Percentiles rank a stretch among this genome's conserved stretches.
These are phyloP conservation scores for Atrichornis clamosus DNA, from an alignment of 2,113 vertebrate species.

Conservation along the genomic window DNA sequence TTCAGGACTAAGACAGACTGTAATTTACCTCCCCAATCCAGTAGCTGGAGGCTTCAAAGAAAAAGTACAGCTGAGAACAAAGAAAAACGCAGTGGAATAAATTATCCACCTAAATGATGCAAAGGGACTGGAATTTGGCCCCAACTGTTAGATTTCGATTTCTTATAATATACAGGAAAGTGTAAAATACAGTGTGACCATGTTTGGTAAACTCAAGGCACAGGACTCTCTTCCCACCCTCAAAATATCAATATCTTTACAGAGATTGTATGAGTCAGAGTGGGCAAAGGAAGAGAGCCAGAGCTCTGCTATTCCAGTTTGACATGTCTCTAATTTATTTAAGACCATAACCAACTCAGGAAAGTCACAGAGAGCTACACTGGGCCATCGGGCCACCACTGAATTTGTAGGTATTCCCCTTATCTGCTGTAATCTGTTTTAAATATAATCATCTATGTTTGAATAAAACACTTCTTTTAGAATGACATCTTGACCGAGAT, in stretches of 20 bases:
- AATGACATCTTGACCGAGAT: not conserved
- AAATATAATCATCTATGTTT: not conserved
- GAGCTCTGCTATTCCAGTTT: not conserved
- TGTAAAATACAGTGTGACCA: conserved; percentile 44
- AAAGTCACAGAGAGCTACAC: not conserved
- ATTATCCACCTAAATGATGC: conserved; percentile 55
- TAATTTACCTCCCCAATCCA: conserved; percentile 39
- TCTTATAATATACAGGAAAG: not conserved
- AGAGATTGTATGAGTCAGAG: not conserved
- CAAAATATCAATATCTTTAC: not conserved
- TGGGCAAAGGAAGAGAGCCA: conserved; percentile 9
- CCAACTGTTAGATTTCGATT: not conserved
- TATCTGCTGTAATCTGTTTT: not conserved
- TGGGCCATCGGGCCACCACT: not conserved
- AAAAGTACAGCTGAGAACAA: conserved; percentile 41
- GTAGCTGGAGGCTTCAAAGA: conserved; percentile 59
- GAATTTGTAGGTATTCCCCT: not conserved
- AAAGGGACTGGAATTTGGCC: conserved; percentile 47
- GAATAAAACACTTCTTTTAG: not conserved
- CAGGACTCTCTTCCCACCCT: not conserved
- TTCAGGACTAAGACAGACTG: not conserved
- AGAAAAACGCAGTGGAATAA: conserved; percentile 44
- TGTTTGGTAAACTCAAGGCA: not conserved
- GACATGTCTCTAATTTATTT: conserved; percentile 1
- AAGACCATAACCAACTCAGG: not conserved